Percentiles rank a stretch among this genome's conserved stretches.
Evolutionary conservation across 2,888 invertebrate genomes (phyloP).

Genomic region (Macaria notata): DNA sequence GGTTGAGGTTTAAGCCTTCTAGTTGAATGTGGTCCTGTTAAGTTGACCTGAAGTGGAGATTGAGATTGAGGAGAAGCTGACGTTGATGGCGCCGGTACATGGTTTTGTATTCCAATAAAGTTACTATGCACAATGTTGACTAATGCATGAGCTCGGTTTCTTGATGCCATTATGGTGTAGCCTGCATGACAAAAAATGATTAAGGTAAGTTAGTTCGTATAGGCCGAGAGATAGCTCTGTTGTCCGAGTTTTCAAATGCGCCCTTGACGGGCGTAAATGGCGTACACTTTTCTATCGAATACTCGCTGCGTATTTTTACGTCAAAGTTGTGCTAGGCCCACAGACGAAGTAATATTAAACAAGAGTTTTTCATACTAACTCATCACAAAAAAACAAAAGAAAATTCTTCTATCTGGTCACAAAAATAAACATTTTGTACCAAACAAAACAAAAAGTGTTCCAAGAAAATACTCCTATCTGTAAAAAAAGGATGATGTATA

Average conservation of each 20-base stretch:
- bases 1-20: no score
- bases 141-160: constrained; percentile 1
- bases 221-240: constrained; percentile 2
- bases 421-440: constrained; percentile 1
- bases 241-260: neutral
- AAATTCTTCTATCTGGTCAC: constrained; percentile 3
- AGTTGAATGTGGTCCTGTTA: constrained; percentile 1
- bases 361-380: constrained; percentile 1
- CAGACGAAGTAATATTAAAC: neutral
- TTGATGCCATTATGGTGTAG: constrained; percentile 1
- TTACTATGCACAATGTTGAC: neutral
- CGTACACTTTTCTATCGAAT: no score
- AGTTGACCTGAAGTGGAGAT: neutral
- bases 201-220: constrained; percentile 3
- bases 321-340: no score
- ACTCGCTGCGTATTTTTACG: no score
- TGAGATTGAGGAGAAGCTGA: neutral
- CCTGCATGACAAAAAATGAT: constrained; percentile 2
- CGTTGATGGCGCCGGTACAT: neutral
- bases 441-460: constrained; percentile 2
- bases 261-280: no score
- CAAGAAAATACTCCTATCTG: constrained; percentile 3
- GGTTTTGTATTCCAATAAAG: neutral
- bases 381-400: constrained; percentile 2
- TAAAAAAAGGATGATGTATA: neutral